Conservation (phyloP, 2,113 vertebrate genomes). For the Neotoma lepida region DNA sequence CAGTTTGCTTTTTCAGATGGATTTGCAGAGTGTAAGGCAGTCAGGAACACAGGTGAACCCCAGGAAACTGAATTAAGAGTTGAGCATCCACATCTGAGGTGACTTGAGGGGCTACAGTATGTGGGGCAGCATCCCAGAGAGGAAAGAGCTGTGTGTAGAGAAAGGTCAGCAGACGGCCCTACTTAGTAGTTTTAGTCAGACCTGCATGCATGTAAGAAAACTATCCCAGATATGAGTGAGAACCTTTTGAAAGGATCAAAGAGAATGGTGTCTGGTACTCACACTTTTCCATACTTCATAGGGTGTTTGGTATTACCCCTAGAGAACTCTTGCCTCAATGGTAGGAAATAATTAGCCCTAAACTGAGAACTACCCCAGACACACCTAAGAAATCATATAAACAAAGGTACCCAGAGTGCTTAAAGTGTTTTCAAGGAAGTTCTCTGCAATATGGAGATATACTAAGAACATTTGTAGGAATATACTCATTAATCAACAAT, state of each 20-base stretch:
- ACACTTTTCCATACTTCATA: background rate
- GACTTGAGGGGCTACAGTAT: fast-evolving
- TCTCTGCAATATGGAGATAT: background rate
- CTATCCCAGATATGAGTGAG: background rate
- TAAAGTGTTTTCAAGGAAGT: background rate
- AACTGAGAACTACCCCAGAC: background rate
- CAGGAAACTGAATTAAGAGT: background rate
- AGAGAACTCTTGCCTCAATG: background rate
- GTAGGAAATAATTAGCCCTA: background rate
- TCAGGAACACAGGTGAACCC: background rate
- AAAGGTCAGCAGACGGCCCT: background rate
- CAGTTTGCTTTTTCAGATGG: background rate
- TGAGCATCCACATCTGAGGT: background rate
- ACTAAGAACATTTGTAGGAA: background rate
- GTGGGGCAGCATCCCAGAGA: background rate
- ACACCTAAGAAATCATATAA: background rate
- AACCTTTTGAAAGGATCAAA: background rate
- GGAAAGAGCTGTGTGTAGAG: background rate
- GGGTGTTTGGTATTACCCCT: background rate
- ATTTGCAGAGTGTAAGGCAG: background rate
- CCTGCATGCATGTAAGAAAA: background rate
- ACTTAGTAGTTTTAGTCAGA: too few relatives aligned
- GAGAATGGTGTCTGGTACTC: background rate
- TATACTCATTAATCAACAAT: background rate
- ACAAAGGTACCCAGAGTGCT: background rate